Evolutionary conservation across 2,113 vertebrate genomes (phyloP).

Genomic region (Uropsilus gracilis): DNA sequence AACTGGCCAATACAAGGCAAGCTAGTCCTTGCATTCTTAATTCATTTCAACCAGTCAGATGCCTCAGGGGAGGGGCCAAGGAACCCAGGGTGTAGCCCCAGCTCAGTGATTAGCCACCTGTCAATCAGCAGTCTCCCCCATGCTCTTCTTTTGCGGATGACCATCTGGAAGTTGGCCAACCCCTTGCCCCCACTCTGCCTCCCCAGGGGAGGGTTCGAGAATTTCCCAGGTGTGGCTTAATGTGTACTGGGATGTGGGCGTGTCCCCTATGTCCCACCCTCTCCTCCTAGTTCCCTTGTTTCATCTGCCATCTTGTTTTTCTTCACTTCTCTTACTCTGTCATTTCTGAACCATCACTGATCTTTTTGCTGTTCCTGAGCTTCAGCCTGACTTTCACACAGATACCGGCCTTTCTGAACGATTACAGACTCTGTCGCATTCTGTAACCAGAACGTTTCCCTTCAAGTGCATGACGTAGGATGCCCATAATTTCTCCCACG

Average conservation of each 20-base stretch:
- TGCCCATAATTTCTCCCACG: background rate
- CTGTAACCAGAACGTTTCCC: background rate
- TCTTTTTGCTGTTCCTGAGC: background rate
- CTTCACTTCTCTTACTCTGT: background rate
- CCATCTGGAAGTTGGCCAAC: too few species aligned
- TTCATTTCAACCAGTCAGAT: background rate
- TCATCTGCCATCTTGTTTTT: background rate
- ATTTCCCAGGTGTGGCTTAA: background rate
- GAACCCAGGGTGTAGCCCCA: background rate
- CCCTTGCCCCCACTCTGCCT: too few species aligned
- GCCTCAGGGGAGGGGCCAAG: background rate
- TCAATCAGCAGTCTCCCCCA: background rate
- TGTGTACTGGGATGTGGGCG: too few species aligned
- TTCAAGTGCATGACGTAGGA: background rate
- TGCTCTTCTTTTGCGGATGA: background rate
- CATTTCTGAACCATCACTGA: background rate
- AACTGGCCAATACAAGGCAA: background rate
- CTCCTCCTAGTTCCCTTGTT: background rate
- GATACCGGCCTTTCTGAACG: background rate
- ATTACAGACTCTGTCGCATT: background rate
- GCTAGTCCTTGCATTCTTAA: constrained; percentile 20
- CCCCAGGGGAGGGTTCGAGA: background rate
- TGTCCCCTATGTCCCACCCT: background rate
- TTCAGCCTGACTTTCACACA: background rate
- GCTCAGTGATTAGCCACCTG: background rate